Base-by-base conservation (phyloP, 2,888 invertebrate genomes). In the Rutpela maculata region DNA sequence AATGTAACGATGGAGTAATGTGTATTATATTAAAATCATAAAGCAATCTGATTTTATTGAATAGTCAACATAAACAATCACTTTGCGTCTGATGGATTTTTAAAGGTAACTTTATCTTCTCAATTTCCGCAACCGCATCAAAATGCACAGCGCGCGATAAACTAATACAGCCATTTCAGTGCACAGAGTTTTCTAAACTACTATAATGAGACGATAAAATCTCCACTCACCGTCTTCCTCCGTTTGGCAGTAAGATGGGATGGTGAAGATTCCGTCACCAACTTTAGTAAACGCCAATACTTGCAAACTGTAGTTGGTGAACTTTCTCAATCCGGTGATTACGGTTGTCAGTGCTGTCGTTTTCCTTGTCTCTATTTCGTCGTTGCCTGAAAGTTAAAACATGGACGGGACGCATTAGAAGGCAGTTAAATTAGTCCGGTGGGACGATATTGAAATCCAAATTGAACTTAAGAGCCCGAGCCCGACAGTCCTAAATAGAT, bases 261-360 rank as follows among this genome's bases (percentile, higher is more conserved):
- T 90, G 50, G 95, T 94, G 75, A 93, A 89, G 6, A 93, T 92
- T 1, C 96, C 96, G 86, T 95, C 95, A 0, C 96, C 96, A 84
- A 95, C 93, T 86, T 95, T 92, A 0, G 96, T 96, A 88, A 92
- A 95, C 0, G 96, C 95, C 85, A 95, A 87, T 11, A 96, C 95
- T 90, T 95, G 95, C 78, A 96, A 91, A 86, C 95, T 95, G 89
- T 96, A 96, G 89, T 96, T 96, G 43, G 95, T 94, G 88, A 92
- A 96, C 86, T 94, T 95, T 85, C 94, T 92, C 78, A 96, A 90
- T 4, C 93, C 93, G 0, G 93, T 93, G 35, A 96, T 90, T 70
- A 95, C 94, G 0, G 93, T 93, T 55, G 94, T 94, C 76, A 94
- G 89, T 0, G 94, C 93, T 22, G 93, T 93, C 0, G 95, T 95